Conservation (phyloP, 2,797 vertebrate genomes). For the Enteromius trimaculatus region DNA sequence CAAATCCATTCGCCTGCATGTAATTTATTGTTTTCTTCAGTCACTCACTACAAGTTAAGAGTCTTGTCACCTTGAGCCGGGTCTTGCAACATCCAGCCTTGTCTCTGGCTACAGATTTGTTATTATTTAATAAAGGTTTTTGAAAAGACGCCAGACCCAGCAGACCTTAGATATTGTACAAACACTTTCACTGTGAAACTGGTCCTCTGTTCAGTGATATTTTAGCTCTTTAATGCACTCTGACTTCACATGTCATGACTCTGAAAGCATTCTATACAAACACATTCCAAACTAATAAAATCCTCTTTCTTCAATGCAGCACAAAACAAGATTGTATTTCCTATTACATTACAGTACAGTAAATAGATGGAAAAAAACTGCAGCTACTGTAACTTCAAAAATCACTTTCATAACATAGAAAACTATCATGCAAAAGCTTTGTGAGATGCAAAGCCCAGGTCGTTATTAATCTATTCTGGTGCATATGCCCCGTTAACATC, state of each 20-base stretch:
- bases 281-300: not conserved
- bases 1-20: conserved; percentile 68
- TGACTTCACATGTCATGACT: not conserved
- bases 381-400: not conserved
- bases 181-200: not conserved
- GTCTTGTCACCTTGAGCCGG: conserved; percentile 56
- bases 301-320: not conserved
- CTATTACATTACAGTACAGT: too few relatives aligned
- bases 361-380: not conserved
- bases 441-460: not conserved
- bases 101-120: not conserved
- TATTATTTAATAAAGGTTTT: not conserved
- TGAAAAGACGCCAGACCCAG: not conserved
- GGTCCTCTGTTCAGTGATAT: not conserved
- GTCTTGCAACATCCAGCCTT: not conserved
- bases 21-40: conserved; percentile 73
- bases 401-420: not conserved
- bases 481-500: not conserved
- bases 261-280: not conserved
- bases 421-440: not conserved
- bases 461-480: not conserved
- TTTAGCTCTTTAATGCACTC: conserved; percentile 4
- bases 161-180: not conserved
- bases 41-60: conserved; percentile 70
- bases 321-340: not conserved